A percentile compares a stretch with the other conserved stretches of the same genome.
These are phyloP conservation scores for Apoda limacodes DNA, from an alignment of 2,888 invertebrate species.

Conservation along the genomic window DNA sequence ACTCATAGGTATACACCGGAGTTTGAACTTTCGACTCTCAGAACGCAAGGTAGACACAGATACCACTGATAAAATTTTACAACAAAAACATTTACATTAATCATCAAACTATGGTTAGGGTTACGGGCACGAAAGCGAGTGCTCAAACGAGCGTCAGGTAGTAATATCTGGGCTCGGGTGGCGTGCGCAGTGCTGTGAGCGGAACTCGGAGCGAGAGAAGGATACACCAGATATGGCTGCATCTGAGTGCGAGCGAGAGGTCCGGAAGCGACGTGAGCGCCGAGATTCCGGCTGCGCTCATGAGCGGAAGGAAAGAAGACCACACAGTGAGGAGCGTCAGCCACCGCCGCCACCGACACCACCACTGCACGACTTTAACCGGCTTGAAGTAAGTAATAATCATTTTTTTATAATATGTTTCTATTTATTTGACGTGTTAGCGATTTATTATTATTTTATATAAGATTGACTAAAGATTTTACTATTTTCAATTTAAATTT, in stretches of 20 bases:
- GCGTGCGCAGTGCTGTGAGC: conserved; percentile 64
- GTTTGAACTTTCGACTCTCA: too few relatives aligned
- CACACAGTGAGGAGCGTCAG: conserved; percentile 58
- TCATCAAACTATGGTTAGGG: conserved; percentile 41
- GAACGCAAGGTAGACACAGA: too few relatives aligned
- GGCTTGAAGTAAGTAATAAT: conserved; percentile 55
- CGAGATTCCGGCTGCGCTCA: conserved; percentile 68
- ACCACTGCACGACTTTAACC: conserved; percentile 55
- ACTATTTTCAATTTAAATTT: too few relatives aligned
- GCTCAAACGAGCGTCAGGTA: conserved; percentile 57
- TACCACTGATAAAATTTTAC: conserved; percentile 13
- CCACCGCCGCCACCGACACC: conserved; percentile 55
- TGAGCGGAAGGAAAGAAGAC: conserved; percentile 58
- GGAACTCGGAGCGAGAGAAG: conserved; percentile 38
- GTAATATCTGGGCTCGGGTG: conserved; percentile 60
- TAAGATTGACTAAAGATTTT: too few relatives aligned
- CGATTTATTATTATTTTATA: too few relatives aligned
- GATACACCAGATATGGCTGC: conserved; percentile 63
- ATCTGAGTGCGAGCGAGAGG: conserved; percentile 68
- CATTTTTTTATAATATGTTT: neutral
- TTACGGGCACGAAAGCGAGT: conserved; percentile 59
- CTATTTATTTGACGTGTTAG: too few relatives aligned
- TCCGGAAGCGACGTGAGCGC: conserved; percentile 72
- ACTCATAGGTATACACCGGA: too few relatives aligned
- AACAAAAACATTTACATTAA: conserved; percentile 42